phyloP scores from a whole-genome alignment of 2,888 invertebrate species.

The Venusia cambrica region DNA sequence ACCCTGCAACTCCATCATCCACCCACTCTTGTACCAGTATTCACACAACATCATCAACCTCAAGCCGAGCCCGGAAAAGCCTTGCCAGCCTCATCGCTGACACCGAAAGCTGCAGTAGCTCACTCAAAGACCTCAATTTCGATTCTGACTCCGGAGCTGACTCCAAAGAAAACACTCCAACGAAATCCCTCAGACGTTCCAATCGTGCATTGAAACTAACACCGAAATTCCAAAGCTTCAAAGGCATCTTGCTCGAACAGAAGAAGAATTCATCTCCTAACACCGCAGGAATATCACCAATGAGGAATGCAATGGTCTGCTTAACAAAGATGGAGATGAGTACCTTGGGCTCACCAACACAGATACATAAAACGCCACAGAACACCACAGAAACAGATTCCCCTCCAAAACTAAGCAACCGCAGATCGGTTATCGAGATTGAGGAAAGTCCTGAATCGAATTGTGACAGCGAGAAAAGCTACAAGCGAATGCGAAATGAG shows the following conservation, averaged over 20 bases:
- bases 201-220: slow-evolving; percentile 51
- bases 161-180: slow-evolving; percentile 73
- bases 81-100: slow-evolving; percentile 71
- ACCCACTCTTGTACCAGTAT: slow-evolving; percentile 67
- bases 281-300: slow-evolving; percentile 38
- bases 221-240: slow-evolving; percentile 62
- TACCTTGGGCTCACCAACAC: slow-evolving; percentile 57
- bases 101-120: slow-evolving; percentile 76
- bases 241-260: slow-evolving; percentile 64
- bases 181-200: slow-evolving; percentile 52
- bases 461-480: slow-evolving; percentile 60
- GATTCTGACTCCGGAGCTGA: slow-evolving; percentile 70
- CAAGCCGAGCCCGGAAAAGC: slow-evolving; percentile 69
- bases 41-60: slow-evolving; percentile 66
- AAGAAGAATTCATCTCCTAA: slow-evolving; percentile 47
- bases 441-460: slow-evolving; percentile 64
- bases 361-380: slow-evolving; percentile 70
- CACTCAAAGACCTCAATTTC: slow-evolving; percentile 73
- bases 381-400: slow-evolving; percentile 56
- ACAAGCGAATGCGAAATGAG: slow-evolving; percentile 63
- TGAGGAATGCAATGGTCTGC: slow-evolving; percentile 53
- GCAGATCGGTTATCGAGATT: slow-evolving; percentile 56
- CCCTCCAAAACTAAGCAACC: slow-evolving; percentile 61
- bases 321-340: slow-evolving; percentile 64
- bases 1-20: slow-evolving; percentile 69